Base-by-base conservation (phyloP, 1,140 invertebrate species). In the Luehdorfia chinensis region DNA sequence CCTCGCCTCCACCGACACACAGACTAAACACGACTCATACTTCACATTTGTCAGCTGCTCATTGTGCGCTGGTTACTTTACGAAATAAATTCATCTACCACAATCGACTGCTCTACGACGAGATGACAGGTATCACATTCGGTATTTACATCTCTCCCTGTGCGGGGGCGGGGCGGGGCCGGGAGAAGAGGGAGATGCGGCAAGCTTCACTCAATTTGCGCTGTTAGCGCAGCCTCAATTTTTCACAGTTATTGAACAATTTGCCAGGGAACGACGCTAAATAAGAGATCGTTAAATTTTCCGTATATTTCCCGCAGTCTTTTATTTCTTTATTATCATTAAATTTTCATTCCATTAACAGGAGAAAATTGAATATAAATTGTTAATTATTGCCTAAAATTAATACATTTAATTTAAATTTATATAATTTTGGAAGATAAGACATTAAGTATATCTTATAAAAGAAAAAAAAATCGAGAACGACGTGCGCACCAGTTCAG, bases 201-300 rank as follows among this genome's bases (percentile, higher is more conserved):
- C 19, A 9, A 14, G 39, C 39, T 27, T 43, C 39, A 30, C 39
- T 43, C 39, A 43, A 43, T 43, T 43, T 43, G 15, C 25, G 39
- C 39, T 18, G 23, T 43, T 43, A 43, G 39, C 8, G 39, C 39
- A n/a, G 39, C 39, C 39, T 43, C 39, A 43, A 43, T 43, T 43
- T 43, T 43, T 43, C 39, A 43, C 39, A 43, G 39, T 43, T 43
- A 43, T 43, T 25, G 39, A 43, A 43, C 39, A 43, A 30, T 30
- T 43, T 30, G 4, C 39, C 39, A 8, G 14, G 9, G 11, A 41
- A 43, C 39, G 39, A 43, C 23, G 39, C 27, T 43, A 43, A 43
- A 43, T 43, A 30, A 43, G 39, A 43, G 39, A 30, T 43, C 25
- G 15, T 43, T 43, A 23, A 43, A 28, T 30, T 43, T 37, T 37